phyloP scores from a whole-genome alignment of 2,113 vertebrate species.

The Tetrao urogallus region DNA sequence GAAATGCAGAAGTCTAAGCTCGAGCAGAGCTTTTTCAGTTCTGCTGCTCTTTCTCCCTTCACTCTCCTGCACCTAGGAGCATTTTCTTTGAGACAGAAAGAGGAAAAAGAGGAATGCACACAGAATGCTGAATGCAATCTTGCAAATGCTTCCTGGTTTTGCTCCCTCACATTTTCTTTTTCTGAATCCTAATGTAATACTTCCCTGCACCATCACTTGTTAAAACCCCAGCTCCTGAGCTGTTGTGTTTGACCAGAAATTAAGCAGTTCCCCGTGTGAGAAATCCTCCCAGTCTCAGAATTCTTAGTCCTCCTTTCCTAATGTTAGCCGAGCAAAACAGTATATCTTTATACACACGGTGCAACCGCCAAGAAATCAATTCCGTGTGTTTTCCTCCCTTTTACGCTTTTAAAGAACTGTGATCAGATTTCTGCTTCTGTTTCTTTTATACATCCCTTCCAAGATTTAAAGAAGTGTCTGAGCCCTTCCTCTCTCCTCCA shows the following conservation, averaged over 20 bases:
- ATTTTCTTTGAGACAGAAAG: constrained; percentile 9
- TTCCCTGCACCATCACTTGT: background rate
- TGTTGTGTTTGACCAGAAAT: constrained; percentile 45
- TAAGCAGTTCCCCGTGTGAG: constrained; percentile 38
- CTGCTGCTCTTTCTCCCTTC: background rate
- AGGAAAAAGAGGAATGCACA: constrained; percentile 7
- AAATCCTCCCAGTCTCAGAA: constrained; percentile 26
- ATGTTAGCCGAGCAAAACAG: constrained; percentile 6
- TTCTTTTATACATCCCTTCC: background rate
- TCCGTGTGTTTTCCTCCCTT: constrained; percentile 43
- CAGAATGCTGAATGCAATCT: constrained; percentile 20
- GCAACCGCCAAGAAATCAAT: constrained; percentile 44
- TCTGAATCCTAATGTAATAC: constrained; percentile 42
- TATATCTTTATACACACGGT: constrained; percentile 37
- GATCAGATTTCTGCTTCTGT: constrained; percentile 32
- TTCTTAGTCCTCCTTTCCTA: constrained; percentile 8
- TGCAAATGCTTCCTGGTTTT: constrained; percentile 53
- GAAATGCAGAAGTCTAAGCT: constrained; percentile 14
- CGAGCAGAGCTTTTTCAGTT: background rate
- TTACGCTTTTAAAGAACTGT: constrained; percentile 41
- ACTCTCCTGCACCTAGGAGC: background rate
- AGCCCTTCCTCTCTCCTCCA: background rate
- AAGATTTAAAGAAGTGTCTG: constrained; percentile 17
- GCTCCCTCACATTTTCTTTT: constrained; percentile 39
- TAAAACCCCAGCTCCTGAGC: background rate